Percentiles rank a stretch among this genome's conserved stretches.
phyloP scores from a whole-genome alignment of 1,140 invertebrate species.

The Lepidostoma basale region DNA sequence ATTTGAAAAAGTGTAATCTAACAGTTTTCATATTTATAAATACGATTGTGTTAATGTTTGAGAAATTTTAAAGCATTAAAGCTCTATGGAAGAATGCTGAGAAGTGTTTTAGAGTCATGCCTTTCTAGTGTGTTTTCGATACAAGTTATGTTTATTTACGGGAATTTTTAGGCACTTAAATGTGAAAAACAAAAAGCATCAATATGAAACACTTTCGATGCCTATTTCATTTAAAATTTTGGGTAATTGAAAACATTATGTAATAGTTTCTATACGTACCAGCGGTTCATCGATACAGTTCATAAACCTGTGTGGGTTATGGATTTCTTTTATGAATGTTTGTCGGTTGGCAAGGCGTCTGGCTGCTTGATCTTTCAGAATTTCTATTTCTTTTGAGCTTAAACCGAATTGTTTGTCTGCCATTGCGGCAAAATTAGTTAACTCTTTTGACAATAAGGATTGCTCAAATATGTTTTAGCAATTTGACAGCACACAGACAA shows the following conservation, averaged over 20 bases:
- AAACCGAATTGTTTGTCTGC: constrained; percentile 50
- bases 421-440: no score
- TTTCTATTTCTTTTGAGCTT: constrained; percentile 53
- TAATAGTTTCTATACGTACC: constrained; percentile 59
- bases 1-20: no score
- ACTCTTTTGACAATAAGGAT: no score
- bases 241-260: not conserved
- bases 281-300: constrained; percentile 63
- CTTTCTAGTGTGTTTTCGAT: no score
- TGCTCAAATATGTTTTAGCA: no score
- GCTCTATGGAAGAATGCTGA: not conserved
- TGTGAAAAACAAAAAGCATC: not conserved
- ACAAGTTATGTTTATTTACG: no score
- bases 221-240: not conserved
- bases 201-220: not conserved
- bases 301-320: constrained; percentile 67
- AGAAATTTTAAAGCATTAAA: no score
- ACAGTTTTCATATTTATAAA: no score
- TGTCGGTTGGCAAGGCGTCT: constrained; percentile 63
- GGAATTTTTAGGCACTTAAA: not conserved
- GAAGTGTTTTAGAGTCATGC: not conserved
- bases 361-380: constrained; percentile 63
- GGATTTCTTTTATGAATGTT: constrained; percentile 72
- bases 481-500: no score
- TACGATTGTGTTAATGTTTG: no score